Base-by-base conservation (phyloP, 2,113 vertebrate species). In the Campylomormyrus numenius region DNA sequence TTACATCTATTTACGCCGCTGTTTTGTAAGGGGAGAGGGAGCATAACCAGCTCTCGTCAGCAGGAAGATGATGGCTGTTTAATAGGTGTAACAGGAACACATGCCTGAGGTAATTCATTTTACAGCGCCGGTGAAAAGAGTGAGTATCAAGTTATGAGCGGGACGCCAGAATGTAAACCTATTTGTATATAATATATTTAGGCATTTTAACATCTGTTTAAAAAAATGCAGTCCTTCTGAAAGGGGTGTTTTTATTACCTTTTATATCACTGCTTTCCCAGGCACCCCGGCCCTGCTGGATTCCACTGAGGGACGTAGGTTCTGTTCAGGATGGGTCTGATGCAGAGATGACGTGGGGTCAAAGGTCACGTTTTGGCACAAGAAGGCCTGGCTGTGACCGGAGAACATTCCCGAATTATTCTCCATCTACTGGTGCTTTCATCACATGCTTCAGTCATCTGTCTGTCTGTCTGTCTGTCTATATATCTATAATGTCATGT, bases 161-260 rank as follows among this genome's bases (percentile, higher is more conserved):
- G 74, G 5, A 80, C 0, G 35, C 35, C 31, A 80, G 31, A 80
- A 80, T 39, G 74, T 42, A 70, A 70, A 70, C 62, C 62, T 70
- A 31, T 70, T 70, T 70, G 62, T 31, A 70, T 70, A 70, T 70
- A 31, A 70, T 70, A 70, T 70, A 31, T 70, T 70, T 13, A 39
- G 74, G 74, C 74, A 80, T 80, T 80, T 80, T 80, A 80, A 80
- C 74, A 80, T 80, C 31, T 80, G 74, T 80, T 42, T 80, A 7
- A 80, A 80, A 80, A 80, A 80, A 80, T 42, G 15, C 35, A 39
- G 17, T 19, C 74, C 74, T 80, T 39, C 35, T 80, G n/a, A 31
- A 31, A 31, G 27, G 27, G 62, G 62, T 31, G 62, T 11, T 70
- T 70, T 70, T 70, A 70, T 80, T 80, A 42, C 13, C 35, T 80